These are phyloP conservation scores for Paracyclopina nana DNA, from an alignment of 1,140 invertebrate genomes.

Conservation along the genomic window DNA sequence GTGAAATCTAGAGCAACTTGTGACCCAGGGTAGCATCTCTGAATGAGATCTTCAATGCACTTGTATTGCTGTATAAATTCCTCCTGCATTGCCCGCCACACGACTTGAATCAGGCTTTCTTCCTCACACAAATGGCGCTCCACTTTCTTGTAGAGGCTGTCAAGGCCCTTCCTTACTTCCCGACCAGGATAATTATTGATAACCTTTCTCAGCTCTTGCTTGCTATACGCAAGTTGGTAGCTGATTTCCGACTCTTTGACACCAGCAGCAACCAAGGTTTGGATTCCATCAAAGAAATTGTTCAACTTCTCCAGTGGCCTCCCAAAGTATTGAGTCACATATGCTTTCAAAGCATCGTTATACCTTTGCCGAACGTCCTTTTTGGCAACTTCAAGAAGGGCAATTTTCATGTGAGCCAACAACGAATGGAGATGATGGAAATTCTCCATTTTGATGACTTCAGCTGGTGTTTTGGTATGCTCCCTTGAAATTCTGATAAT, in stretches of 20 bases:
- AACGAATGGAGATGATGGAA: slow-evolving; percentile 80
- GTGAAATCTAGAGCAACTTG: slow-evolving; percentile 85
- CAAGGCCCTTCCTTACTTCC: slow-evolving; percentile 87
- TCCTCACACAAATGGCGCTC: slow-evolving; percentile 92
- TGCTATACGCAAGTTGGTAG: slow-evolving; percentile 91
- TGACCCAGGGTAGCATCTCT: slow-evolving; percentile 86
- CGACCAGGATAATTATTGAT: slow-evolving; percentile 68
- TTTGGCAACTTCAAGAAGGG: slow-evolving; percentile 60
- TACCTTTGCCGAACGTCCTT: slow-evolving; percentile 69
- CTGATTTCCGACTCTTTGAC: slow-evolving; percentile 93
- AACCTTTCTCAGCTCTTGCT: slow-evolving; percentile 84
- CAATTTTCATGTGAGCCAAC: slow-evolving; percentile 71
- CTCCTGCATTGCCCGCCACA: slow-evolving; percentile 98
- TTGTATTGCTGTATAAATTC: slow-evolving; percentile 96
- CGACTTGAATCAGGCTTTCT: slow-evolving; percentile 81
- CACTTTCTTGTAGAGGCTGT: slow-evolving; percentile 86
- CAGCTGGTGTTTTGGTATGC: slow-evolving; percentile 76
- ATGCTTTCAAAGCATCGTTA: slow-evolving; percentile 64
- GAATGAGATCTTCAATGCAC: slow-evolving; percentile 75
- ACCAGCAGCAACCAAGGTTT: slow-evolving; percentile 68
- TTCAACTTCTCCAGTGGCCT: slow-evolving; percentile 85
- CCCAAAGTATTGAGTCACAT: slow-evolving; percentile 86
- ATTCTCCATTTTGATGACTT: slow-evolving; percentile 94
- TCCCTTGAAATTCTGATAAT: slow-evolving; percentile 57
- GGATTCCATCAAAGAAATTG: slow-evolving; percentile 33